These are phyloP conservation scores for Lepisosteus osseus DNA, from an alignment of 2,113 vertebrate genomes.

Conservation along the genomic window DNA sequence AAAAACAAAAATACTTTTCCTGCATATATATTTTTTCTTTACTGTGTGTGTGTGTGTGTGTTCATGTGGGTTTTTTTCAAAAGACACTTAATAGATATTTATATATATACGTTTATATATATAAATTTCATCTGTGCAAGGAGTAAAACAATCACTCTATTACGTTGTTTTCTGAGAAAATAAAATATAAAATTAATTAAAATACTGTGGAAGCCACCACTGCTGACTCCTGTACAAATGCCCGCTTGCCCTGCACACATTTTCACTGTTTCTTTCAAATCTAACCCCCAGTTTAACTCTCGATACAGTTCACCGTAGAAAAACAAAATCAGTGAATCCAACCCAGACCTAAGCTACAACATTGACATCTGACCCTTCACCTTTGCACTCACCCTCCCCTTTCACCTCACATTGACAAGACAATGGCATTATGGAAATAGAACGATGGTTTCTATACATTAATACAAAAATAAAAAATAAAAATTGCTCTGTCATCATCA, in stretches of 20 bases:
- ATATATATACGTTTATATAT: constrained; percentile 52
- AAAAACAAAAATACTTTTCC: constrained; percentile 59
- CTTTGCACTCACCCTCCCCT: constrained; percentile 34
- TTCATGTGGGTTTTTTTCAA: constrained; percentile 65
- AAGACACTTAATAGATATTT: constrained; percentile 70
- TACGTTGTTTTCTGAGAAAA: constrained; percentile 53
- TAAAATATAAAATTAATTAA: constrained; percentile 22
- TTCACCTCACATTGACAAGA: constrained; percentile 42
- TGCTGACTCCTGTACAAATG: constrained; percentile 23
- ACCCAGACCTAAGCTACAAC: constrained; percentile 46
- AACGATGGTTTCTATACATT: constrained; percentile 65
- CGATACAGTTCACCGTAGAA: constrained; percentile 27
- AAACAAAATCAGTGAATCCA: constrained; percentile 3
- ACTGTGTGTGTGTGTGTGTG: constrained; percentile 49
- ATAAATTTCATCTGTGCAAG: constrained; percentile 71
- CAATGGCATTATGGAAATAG: constrained; percentile 64
- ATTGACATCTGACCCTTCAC: constrained; percentile 46
- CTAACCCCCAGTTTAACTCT: constrained; percentile 15
- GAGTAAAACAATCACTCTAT: constrained; percentile 66
- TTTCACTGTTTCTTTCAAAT: constrained; percentile 10
- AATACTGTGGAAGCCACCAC: constrained; percentile 50
- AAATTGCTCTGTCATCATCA: constrained; percentile 52
- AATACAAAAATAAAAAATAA: constrained; percentile 66
- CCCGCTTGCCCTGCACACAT: constrained; percentile 34
- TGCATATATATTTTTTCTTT: constrained; percentile 28